Conservation (phyloP, 2,113 vertebrate genomes). For the Apistogramma diplotaenia region DNA sequence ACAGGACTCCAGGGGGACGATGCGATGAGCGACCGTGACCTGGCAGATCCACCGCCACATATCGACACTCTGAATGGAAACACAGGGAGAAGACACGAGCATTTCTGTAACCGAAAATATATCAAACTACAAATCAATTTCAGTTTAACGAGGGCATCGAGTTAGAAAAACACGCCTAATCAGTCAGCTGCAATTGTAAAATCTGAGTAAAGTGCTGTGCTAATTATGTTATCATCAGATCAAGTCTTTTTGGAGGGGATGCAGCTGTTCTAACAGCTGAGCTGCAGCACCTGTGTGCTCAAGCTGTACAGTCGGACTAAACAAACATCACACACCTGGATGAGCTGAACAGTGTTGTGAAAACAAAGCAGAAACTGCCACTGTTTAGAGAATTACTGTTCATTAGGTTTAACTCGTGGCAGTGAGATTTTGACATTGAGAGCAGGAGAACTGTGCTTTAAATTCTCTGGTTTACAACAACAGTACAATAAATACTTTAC, state of each 20-base stretch:
- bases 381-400: neutral
- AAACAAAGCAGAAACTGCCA: neutral
- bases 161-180: neutral
- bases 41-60: slow-evolving; percentile 84
- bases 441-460: neutral
- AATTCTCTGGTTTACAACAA: neutral
- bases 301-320: neutral
- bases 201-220: neutral
- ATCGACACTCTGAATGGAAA: slow-evolving; percentile 76
- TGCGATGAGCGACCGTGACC: slow-evolving; percentile 89
- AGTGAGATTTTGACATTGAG: neutral
- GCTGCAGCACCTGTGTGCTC: neutral
- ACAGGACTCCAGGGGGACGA: slow-evolving; percentile 77
- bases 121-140: neutral
- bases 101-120: neutral
- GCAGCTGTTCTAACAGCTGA: neutral
- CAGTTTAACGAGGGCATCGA: neutral
- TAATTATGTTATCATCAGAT: neutral
- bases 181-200: neutral
- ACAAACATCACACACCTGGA: neutral
- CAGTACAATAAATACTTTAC: slow-evolving; percentile 35
- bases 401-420: neutral
- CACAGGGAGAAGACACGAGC: neutral
- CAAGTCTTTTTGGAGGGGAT: neutral
- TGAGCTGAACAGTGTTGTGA: neutral